Evolutionary conservation across 2,113 vertebrate genomes (phyloP).

Genomic region (Pongo abelii): DNA sequence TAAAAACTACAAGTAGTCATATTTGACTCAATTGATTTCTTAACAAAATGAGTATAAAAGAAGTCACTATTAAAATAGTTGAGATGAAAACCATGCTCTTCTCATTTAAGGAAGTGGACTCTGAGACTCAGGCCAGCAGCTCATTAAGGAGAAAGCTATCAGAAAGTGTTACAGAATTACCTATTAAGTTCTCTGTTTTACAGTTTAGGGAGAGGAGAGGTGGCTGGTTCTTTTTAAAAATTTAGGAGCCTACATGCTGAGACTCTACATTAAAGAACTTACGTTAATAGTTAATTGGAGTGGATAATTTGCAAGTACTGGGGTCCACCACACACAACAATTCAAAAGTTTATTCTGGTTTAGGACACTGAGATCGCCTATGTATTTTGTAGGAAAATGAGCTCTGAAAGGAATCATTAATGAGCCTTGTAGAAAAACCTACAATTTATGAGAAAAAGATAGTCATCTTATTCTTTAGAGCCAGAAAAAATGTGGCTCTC

Average conservation of each 20-base stretch:
- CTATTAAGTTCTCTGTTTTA: background rate
- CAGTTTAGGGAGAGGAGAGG: background rate
- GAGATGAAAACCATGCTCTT: background rate
- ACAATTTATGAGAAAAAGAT: background rate
- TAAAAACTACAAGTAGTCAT: background rate
- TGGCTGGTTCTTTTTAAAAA: background rate
- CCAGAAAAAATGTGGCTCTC: background rate
- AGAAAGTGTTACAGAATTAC: background rate
- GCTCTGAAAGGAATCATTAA: background rate
- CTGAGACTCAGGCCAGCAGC: background rate
- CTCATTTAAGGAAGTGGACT: background rate
- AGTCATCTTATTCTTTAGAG: background rate
- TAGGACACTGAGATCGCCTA: background rate
- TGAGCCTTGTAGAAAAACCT: background rate
- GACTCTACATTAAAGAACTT: background rate
- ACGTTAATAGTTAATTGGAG: background rate
- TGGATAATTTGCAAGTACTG: background rate
- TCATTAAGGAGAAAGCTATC: background rate
- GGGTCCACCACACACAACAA: background rate
- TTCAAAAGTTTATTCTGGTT: background rate
- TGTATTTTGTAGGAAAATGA: background rate
- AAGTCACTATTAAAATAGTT: background rate
- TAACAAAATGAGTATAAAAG: background rate
- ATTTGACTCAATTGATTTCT: background rate
- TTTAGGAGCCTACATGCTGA: background rate